Base-by-base conservation (phyloP, 92 coral and sea anemone species). In the Umimayanthus kanabou region DNA sequence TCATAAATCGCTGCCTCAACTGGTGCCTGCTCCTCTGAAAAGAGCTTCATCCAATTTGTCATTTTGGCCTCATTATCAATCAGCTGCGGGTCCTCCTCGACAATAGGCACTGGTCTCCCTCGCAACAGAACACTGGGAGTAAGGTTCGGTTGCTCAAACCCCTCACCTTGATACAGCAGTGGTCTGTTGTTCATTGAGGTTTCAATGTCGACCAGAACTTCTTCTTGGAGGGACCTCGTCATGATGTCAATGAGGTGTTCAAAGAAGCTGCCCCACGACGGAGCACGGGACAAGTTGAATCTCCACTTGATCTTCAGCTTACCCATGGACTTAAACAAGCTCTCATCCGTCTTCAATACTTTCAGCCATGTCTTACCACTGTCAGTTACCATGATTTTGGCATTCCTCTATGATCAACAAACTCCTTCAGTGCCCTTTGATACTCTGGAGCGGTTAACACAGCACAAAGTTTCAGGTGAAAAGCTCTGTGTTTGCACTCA, bases 41-140 rank as follows among this genome's bases (percentile, higher is more conserved):
- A 57, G 42, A 88, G 88, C 50, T 65, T 85, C 82, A 90, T 81
- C 16, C 93, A 87, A 77, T 77, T 87, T 37, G 87, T 67, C 10
- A 89, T 64, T 5, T 87, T 78, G 16, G 6, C 55, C 42, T 91
- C 92, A 14, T 90, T 90, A 25, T 61, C 86, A 18, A 89, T 42
- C 23, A 53, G 75, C 89, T 88, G 91, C 49, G 75, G 33, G 50
- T 90, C 89, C 81, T 92, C 91, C 39, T 88, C 89, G 25, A 91
- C 16, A 11, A 72, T 39, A 22, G 76, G 73, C 0, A 3, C 33
- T 29, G 92, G 89, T 29, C 37, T 79, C 10, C 92, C 92, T 74
- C 90, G 49, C 29, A 92, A 33, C 84, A 92, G 40, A 58, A 83
- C 72, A 82, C 87, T 91, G 26, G 93, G 95, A 5, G 95, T 93